Conservation (phyloP, 2,797 vertebrate genomes). For the Chiloscyllium punctatum region DNA sequence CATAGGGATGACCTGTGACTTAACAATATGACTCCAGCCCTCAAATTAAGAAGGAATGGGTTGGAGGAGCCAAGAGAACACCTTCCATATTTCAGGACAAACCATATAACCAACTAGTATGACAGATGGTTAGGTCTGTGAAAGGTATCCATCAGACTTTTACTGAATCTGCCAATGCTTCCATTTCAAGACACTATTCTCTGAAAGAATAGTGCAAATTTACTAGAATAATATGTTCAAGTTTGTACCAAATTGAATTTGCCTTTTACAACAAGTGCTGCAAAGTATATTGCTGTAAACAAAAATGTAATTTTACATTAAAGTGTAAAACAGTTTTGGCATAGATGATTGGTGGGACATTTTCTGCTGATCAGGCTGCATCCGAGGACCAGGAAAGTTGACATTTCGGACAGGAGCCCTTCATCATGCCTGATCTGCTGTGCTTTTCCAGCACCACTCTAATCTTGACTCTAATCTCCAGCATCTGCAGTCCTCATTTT, state of each 20-base stretch:
- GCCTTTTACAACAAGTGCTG: background rate
- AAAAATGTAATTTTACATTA: background rate
- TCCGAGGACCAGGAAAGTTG: no score
- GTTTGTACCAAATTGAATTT: background rate
- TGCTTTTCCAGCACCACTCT: no score
- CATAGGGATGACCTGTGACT: background rate
- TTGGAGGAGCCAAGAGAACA: background rate
- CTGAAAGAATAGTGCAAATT: background rate
- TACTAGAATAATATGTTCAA: background rate
- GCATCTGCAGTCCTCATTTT: no score
- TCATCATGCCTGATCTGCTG: no score
- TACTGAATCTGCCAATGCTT: background rate
- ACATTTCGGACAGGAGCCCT: no score
- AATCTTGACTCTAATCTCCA: no score
- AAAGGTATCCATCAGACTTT: background rate
- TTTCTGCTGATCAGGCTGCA: background rate
- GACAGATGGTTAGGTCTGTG: background rate
- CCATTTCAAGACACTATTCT: background rate
- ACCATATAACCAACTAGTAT: background rate
- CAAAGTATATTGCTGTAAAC: background rate
- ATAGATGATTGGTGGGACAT: background rate
- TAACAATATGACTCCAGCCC: background rate
- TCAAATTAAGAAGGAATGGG: background rate
- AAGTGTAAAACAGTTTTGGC: background rate
- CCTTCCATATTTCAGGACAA: background rate